Evolutionary conservation across 2,113 vertebrate species (phyloP).

Genomic region (Okapia johnstoni): DNA sequence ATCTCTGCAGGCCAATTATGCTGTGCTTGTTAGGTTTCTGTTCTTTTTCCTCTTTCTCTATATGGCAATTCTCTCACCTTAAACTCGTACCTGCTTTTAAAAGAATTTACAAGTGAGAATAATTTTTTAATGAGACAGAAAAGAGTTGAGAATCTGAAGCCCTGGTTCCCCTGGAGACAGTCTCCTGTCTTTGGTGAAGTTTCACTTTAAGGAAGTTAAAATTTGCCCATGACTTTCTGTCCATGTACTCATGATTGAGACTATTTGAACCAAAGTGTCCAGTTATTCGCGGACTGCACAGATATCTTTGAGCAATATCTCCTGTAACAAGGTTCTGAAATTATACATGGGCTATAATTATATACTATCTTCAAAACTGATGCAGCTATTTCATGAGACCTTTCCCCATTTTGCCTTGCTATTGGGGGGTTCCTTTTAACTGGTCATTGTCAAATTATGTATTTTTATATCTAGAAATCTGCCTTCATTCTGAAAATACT

Average conservation of each 20-base stretch:
- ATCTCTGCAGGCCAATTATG: constrained; percentile 51
- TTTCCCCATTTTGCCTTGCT: background rate
- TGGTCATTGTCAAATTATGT: background rate
- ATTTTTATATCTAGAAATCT: background rate
- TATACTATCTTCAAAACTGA: background rate
- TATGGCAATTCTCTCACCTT: background rate
- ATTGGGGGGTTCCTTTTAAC: background rate
- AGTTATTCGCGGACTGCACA: background rate
- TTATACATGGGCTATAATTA: background rate
- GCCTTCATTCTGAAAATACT: background rate
- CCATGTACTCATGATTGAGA: background rate
- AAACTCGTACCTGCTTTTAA: background rate
- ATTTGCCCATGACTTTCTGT: background rate
- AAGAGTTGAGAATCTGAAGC: background rate
- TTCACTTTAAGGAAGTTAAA: background rate
- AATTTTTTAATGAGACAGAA: background rate
- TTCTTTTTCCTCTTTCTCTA: background rate
- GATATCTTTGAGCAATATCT: background rate
- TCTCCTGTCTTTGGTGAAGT: background rate
- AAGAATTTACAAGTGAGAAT: background rate
- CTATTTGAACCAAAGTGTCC: background rate
- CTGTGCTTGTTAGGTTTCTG: background rate
- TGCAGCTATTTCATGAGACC: background rate
- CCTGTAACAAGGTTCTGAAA: background rate
- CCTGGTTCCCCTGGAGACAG: background rate